Percentiles rank a stretch among this genome's conserved stretches.
These are phyloP conservation scores for Pao palembangensis DNA, from an alignment of 2,113 vertebrate genomes.

Conservation along the genomic window DNA sequence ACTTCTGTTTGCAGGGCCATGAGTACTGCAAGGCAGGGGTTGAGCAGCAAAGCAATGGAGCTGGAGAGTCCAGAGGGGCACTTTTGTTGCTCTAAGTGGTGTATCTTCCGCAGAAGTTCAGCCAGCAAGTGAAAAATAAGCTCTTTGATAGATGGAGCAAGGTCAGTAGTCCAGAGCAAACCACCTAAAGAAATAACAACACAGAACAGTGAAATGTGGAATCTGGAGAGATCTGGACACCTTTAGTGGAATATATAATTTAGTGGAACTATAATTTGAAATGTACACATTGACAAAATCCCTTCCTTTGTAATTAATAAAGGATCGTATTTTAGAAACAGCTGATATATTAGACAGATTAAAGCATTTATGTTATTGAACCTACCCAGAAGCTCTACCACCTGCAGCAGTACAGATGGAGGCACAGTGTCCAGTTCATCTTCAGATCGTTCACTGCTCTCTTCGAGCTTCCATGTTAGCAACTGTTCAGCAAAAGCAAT, in stretches of 20 bases:
- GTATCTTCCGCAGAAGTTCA: conserved; percentile 90
- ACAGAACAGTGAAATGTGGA: background rate
- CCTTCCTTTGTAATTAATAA: background rate
- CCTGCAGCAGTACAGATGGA: conserved; percentile 86
- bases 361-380: background rate
- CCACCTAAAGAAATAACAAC: conserved; percentile 74
- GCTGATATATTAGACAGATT: no score
- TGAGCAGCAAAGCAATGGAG: conserved; percentile 91
- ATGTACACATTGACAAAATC: background rate
- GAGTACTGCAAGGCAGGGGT: conserved; percentile 93
- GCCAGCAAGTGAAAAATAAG: conserved; percentile 90
- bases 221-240: background rate
- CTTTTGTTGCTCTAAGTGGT: conserved; percentile 86
- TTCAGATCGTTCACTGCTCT: conserved; percentile 80
- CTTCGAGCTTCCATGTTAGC: conserved; percentile 87
- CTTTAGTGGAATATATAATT: background rate
- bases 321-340: no score
- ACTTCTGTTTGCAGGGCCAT: conserved; percentile 96
- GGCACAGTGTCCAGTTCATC: conserved; percentile 90
- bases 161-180: conserved; percentile 94
- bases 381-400: conserved; percentile 92
- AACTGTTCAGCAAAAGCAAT: conserved; percentile 95
- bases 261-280: background rate
- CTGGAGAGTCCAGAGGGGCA: conserved; percentile 83
- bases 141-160: conserved; percentile 91